A percentile compares a stretch with the other conserved stretches of the same genome.
Evolutionary conservation across 1,140 invertebrate species (phyloP).

Genomic region (Diorhabda elongata): DNA sequence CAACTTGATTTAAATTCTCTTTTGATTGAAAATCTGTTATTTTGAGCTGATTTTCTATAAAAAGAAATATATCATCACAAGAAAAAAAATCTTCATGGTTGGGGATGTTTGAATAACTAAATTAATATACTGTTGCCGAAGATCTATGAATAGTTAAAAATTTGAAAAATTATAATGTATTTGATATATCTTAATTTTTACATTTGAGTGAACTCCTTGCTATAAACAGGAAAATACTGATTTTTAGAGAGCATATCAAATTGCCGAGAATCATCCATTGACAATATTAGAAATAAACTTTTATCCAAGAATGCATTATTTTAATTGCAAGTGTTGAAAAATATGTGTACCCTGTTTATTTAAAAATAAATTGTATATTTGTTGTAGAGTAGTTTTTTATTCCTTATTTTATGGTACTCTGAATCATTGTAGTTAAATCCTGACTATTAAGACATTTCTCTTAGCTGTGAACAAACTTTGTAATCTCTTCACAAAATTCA

Average conservation of each 20-base stretch:
- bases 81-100: not conserved
- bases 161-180: not conserved
- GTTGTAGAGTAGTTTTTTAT: constrained; percentile 7
- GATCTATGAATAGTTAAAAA: not conserved
- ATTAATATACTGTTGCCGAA: not conserved
- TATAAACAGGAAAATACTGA: constrained; percentile 4
- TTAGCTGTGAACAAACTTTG: no score
- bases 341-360: constrained; percentile 10
- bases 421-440: no score
- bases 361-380: constrained; percentile 10
- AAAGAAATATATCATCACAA: not conserved
- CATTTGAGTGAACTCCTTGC: not conserved
- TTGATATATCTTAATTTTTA: constrained; percentile 1
- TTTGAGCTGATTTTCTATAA: no score
- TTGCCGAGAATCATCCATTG: not conserved
- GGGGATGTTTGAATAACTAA: not conserved
- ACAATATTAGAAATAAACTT: constrained; percentile 7
- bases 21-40: no score
- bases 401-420: not conserved
- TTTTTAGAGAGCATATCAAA: not conserved
- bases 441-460: no score
- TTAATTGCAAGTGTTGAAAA: not conserved
- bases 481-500: no score
- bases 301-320: constrained; percentile 6
- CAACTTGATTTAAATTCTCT: no score